Base-by-base conservation (phyloP, 2,888 invertebrate species). In the Drosophila greeni region DNA sequence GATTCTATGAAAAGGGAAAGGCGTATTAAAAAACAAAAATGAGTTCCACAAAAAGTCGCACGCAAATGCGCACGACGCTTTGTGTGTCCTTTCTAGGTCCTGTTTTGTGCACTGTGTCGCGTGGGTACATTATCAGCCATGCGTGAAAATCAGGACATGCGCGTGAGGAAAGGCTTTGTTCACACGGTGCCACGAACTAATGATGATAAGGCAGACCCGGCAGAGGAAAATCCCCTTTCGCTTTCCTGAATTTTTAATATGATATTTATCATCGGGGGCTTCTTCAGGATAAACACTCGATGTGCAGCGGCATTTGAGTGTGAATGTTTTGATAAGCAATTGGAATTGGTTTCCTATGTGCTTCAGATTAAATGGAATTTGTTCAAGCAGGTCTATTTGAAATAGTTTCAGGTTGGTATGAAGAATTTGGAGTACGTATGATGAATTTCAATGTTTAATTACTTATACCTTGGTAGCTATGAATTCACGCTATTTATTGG, bases 91-190 rank as follows among this genome's bases (percentile, higher is more conserved):
- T 73, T 68, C 57, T 49, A 57, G 53, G 64, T 60, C 67, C 69
- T 69, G 71, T 62, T 24, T 45, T 45, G 40, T 47, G 54, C 45
- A 58, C 34, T 37, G 45, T 26, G 55, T 52, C 48, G 49, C 37
- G 57, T 39, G 58, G 70, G 59, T 66, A 68, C 80, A 80, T 79
- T 82, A 82, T 74, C 82, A 80, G 58, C 72, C 77, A 82, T 68
- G 82, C 69, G 79, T 80, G 55, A 82, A 76, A 80, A 80, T 77
- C 80, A 82, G 77, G 76, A 79, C 80, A 75, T 76, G 76, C 72
- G 64, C 76, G 76, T 73, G 68, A 70, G 72, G 60, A 67, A 64
- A 52, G 57, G 47, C 59, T 80, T 78, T 78, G 78, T 77, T 74
- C 71, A 59, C 52, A 56, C 64, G 33, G 31, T 60, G 52, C 55